Conservation (phyloP, 1,140 invertebrate species). For the Cheumatopsyche charites region DNA sequence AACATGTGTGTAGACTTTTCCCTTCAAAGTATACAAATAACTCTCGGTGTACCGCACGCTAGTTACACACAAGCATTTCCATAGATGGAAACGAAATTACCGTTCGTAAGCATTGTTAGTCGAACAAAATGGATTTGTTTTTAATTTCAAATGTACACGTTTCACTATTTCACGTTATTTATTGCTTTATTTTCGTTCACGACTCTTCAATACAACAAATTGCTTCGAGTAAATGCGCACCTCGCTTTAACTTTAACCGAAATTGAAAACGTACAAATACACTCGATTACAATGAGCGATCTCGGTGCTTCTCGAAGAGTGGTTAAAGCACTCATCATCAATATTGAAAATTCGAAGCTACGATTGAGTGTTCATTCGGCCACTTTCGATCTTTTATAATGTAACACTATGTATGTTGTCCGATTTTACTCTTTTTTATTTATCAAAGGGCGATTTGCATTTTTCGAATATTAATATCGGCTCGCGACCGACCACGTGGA, state of each 20-base stretch:
- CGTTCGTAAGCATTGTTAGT: neutral
- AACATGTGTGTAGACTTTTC: no score
- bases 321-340: no score
- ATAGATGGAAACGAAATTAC: neutral
- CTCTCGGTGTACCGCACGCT: no score
- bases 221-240: conserved; percentile 1
- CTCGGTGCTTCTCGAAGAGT: no score
- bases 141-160: conserved; percentile 32
- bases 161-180: conserved; percentile 35
- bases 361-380: no score
- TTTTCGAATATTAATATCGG: conserved; percentile 17
- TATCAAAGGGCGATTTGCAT: conserved; percentile 6
- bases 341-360: no score
- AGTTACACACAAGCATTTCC: neutral
- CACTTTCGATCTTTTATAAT: no score
- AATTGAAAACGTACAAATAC: no score
- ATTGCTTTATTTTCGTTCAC: conserved; percentile 46
- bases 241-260: no score
- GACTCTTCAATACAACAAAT: conserved; percentile 32
- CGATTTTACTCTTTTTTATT: neutral
- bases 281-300: no score
- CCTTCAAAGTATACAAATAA: no score
- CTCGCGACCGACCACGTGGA: neutral
- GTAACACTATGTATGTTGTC: no score
- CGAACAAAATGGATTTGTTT: conserved; percentile 37